These are phyloP conservation scores for Dendrolimus pini DNA, from an alignment of 2,888 invertebrate species.

Conservation along the genomic window DNA sequence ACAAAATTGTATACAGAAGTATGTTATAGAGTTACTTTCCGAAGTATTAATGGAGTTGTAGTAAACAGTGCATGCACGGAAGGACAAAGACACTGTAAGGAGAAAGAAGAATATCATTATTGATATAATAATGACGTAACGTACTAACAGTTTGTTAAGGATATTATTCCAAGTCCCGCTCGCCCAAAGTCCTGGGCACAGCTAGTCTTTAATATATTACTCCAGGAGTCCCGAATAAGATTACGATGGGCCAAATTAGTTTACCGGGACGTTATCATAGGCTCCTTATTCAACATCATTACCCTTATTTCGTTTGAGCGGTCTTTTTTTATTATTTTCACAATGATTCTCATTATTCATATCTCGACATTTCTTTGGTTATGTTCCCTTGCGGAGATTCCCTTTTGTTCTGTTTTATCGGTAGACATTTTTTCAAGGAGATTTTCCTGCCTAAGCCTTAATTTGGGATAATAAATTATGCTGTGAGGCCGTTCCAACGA, in stretches of 20 bases:
- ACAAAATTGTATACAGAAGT: too few species aligned
- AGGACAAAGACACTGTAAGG: too few species aligned
- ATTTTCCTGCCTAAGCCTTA: conserved; percentile 37
- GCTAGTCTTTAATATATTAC: too few species aligned
- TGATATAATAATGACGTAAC: too few species aligned
- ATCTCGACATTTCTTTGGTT: conserved; percentile 38
- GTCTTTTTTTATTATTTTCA: conserved; percentile 40
- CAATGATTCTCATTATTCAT: conserved; percentile 54
- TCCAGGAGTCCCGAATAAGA: conserved; percentile 2
- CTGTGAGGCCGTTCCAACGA: conserved; percentile 20
- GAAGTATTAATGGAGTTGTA: too few species aligned
- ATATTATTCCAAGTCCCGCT: too few species aligned
- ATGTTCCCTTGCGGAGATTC: conserved; percentile 24
- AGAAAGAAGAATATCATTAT: too few species aligned
- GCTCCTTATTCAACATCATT: conserved; percentile 35
- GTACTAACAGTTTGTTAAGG: too few species aligned
- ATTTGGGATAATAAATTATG: conserved; percentile 58
- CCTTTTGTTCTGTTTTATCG: conserved; percentile 43
- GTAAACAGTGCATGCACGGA: too few species aligned
- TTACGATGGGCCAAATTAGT: conserved; percentile 9
- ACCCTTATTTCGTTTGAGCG: conserved; percentile 34
- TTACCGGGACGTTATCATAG: conserved; percentile 8
- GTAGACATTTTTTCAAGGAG: conserved; percentile 38
- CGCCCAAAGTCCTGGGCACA: too few species aligned
- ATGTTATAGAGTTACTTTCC: too few species aligned